Evolutionary conservation across 1,140 invertebrate genomes (phyloP), one percentile per base, ranked within the genome.

Genomic region (Aphaenogaster ashmeadi): DNA sequence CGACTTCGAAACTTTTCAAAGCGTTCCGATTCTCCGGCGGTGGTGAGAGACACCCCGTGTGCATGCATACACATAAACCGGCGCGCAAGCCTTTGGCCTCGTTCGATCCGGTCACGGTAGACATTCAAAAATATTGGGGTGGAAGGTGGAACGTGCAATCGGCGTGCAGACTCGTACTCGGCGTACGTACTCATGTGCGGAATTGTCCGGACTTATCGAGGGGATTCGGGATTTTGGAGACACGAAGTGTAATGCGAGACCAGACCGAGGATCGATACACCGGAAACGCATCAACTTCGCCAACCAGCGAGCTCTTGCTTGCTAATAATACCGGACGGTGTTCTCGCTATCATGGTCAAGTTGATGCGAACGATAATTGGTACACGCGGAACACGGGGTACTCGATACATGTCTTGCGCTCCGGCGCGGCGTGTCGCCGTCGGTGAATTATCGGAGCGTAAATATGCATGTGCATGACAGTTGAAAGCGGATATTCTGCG

Each of bases 191-290:
- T 33, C 77, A 52, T 62, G 13, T 71, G 41, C 60, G 27, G 79
- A 75, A 58, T 88, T 80, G 86, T 90, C 27, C 89, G 60, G 60
- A 80, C 18, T 88, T 80, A 81, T 88, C 54, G 79, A 85, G 60
- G 21, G 56, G 38, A 67, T 50, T 77, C 11, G 78, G 36, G 58
- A 67, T 86, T 87, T 87, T 54, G 50, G 60, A 72, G 58, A 85
- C 33, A 58, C 60, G 47, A 33, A 33, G 52, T 60, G 27, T 74
- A 79, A 77, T 9, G 62, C 41, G 62, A 81, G 5, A 58, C 50
- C 38, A 41, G 62, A 21, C 21, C n/a, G 7, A 21, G 21, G 33
- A 89, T 89, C 78, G 75, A 89, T 87, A 83, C 80, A 64, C 79
- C 62, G 81, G 71, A 52, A 89, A 66, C 69, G 36, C 62, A 60